Base-by-base conservation (phyloP, 1,140 invertebrate species). In the Drosophila pallidifrons region DNA sequence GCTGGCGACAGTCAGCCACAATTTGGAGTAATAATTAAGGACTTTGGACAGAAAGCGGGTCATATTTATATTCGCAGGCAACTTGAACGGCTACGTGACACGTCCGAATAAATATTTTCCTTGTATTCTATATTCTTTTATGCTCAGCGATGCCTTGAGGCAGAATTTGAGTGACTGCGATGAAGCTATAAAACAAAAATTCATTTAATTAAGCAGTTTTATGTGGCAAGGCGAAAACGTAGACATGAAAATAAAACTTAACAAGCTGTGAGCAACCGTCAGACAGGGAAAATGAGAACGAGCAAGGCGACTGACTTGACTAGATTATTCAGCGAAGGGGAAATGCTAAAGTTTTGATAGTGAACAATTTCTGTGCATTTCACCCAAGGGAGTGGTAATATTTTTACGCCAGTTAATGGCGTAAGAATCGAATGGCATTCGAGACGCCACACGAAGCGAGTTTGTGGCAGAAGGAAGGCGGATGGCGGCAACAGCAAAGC, bases 191-290 rank as follows among this genome's bases (percentile, higher is more conserved):
- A 68, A 79, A 79, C 64, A 79, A 81, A 90, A 88, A 85, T 80
- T 85, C 77, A 88, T 88, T 88, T 88, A 90, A 88, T 88, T 88
- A 88, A 89, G 83, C 85, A 81, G 80, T 83, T 89, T 89, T 72
- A 77, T 80, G 74, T 74, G 70, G 46, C 59, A 77, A 63, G 20
- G 67, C 64, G 32, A 59, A 64, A 64, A 57, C 60, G 63, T 65
- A 75, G 65, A 79, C 69, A 76, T 70, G 72, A 82, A 82, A 77
- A 80, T 69, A 65, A 75, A 85, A 82, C 55, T 68, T 71, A 82
- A 74, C 72, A 63, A 72, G 41, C 72, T 51, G 49, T 52, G 47
- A 41, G 54, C 15, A 54, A 28, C 16, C 5, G 30, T 11, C 5
- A 55, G 52, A 38, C 30, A 38, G 41, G 25, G 35, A 35, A n/a